A percentile compares a stretch with the other conserved stretches of the same genome.
phyloP scores from a whole-genome alignment of 2,888 invertebrate species.

The Alcis repandata region DNA sequence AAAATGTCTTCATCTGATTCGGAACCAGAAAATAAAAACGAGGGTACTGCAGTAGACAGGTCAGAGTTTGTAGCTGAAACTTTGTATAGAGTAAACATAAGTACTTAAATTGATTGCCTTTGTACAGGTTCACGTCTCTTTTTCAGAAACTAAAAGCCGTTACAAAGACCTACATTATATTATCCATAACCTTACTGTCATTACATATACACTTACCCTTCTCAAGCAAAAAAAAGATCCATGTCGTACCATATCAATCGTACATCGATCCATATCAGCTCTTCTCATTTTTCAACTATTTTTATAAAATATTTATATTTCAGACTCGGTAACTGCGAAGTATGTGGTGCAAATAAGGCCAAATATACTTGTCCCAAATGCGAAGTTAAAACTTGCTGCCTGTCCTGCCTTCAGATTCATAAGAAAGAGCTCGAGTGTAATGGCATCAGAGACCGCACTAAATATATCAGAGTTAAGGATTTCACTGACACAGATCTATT shows the following conservation, averaged over 20 bases:
- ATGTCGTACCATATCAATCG: too few species aligned
- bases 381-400: constrained; percentile 93
- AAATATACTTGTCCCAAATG: constrained; percentile 97
- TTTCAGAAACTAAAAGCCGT: too few species aligned
- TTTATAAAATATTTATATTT: constrained; percentile 11
- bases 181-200: too few species aligned
- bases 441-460: constrained; percentile 93
- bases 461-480: constrained; percentile 90
- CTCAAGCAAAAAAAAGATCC: too few species aligned
- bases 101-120: too few species aligned
- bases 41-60: constrained; percentile 50
- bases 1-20: constrained; percentile 60
- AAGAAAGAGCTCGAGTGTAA: constrained; percentile 93
- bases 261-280: too few species aligned
- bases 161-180: too few species aligned
- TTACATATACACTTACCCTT: too few species aligned
- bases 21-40: constrained; percentile 57
- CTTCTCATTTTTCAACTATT: too few species aligned
- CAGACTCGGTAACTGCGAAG: constrained; percentile 92
- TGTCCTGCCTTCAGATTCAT: constrained; percentile 93
- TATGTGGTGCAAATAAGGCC: constrained; percentile 89
- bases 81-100: too few species aligned
- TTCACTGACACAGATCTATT: constrained; percentile 93
- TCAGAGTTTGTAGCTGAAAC: too few species aligned
- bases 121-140: too few species aligned